A percentile compares a stretch with the other conserved stretches of the same genome.
Evolutionary conservation across 2,113 vertebrate species (phyloP).

Genomic region (Pelvicachromis taeniatus): DNA sequence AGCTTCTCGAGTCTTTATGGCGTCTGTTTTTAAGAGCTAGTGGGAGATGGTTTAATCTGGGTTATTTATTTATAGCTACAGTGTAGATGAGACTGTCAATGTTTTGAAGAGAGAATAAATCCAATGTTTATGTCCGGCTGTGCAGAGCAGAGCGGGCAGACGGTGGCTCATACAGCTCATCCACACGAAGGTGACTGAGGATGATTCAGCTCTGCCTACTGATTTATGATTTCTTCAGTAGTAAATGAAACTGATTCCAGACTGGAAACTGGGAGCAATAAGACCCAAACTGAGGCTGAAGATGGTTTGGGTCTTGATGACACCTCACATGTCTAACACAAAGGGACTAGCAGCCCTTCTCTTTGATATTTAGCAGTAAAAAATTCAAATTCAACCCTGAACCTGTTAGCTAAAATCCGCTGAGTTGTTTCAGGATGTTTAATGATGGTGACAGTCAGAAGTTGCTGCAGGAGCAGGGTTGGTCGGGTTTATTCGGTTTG

Average conservation of each 20-base stretch:
- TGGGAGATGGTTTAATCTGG: not conserved
- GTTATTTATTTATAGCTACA: not conserved
- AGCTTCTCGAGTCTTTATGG: not conserved
- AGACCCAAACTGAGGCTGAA: not conserved
- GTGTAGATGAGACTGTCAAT: not conserved
- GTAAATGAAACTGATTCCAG: not conserved
- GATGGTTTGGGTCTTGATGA: not conserved
- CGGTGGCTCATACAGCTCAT: not conserved
- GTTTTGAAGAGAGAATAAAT: not conserved
- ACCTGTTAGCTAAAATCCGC: fast-evolving
- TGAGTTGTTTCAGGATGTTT: not conserved
- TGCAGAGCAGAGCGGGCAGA: not conserved
- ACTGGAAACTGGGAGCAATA: no score
- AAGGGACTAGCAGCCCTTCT: not conserved
- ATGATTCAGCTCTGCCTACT: not conserved
- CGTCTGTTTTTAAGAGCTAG: not conserved
- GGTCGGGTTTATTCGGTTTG: not conserved
- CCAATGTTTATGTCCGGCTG: not conserved
- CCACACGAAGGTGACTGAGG: not conserved
- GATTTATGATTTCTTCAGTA: not conserved
- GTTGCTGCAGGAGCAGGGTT: fast-evolving
- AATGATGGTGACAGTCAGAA: not conserved
- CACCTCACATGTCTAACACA: not conserved
- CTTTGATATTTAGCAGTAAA: not conserved
- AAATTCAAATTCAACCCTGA: not conserved